phyloP scores from a whole-genome alignment of 2,113 vertebrate genomes.

The Eretmochelys imbricata region DNA sequence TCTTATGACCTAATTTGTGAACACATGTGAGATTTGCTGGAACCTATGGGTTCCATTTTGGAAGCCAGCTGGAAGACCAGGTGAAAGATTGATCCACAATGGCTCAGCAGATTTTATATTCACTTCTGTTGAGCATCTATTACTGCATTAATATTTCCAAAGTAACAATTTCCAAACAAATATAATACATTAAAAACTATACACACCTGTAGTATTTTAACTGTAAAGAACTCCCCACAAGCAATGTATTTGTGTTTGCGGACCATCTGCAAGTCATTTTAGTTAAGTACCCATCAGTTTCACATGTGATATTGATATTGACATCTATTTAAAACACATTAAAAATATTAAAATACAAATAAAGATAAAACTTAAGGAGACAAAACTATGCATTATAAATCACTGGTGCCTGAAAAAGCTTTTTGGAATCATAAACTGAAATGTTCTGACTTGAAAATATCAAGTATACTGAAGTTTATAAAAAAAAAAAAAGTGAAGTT shows the following conservation, averaged over 20 bases:
- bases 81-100: background rate
- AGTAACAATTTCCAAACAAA: background rate
- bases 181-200: background rate
- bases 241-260: constrained; percentile 50
- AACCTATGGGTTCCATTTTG: background rate
- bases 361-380: background rate
- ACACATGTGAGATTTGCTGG: rapidly evolving
- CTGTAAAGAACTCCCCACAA: constrained; percentile 72
- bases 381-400: background rate
- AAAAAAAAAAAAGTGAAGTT: background rate
- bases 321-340: constrained; percentile 82
- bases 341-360: constrained; percentile 61
- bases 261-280: constrained; percentile 93
- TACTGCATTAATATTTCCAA: background rate
- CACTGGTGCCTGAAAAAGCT: background rate
- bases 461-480: background rate
- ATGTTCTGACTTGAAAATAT: background rate
- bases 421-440: background rate
- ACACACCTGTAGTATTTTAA: constrained; percentile 82
- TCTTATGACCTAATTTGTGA: background rate
- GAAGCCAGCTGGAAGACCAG: background rate
- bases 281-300: constrained; percentile 85
- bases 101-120: background rate
- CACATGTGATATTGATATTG: constrained; percentile 85
- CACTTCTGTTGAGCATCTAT: background rate